Conservation (phyloP, 2,113 vertebrate species). For the Muntiacus reevesi region DNA sequence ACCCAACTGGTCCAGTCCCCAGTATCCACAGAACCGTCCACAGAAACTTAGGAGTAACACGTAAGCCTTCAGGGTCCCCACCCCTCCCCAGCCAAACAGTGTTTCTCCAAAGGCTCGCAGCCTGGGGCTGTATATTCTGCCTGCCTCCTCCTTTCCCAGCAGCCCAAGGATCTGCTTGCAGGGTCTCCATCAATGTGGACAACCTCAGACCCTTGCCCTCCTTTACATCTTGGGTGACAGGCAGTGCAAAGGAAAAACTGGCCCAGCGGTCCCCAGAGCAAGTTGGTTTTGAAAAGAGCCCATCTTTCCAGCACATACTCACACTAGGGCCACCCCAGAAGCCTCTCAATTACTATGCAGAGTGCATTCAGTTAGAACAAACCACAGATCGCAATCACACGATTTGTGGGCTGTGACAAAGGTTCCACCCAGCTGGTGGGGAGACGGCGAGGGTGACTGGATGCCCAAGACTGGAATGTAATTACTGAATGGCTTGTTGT, state of each 20-base stretch:
- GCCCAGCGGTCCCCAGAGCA: neutral
- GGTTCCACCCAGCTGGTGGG: neutral
- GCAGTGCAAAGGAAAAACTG: neutral
- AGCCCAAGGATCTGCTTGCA: neutral
- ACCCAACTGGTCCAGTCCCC: neutral
- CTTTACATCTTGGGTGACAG: neutral
- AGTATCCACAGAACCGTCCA: neutral
- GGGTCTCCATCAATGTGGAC: neutral
- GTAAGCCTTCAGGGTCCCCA: neutral
- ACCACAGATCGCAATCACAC: neutral
- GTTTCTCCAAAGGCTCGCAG: rapidly evolving
- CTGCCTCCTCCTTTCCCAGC: neutral
- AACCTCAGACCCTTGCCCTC: neutral
- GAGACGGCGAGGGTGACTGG: neutral
- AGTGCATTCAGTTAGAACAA: neutral
- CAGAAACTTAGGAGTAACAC: neutral
- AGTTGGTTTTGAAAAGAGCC: neutral
- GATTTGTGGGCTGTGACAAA: neutral
- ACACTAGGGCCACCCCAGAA: neutral
- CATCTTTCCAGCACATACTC: neutral
- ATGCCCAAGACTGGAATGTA: neutral
- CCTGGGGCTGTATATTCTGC: no score
- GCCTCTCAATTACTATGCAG: neutral
- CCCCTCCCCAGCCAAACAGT: neutral
- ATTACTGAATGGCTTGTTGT: neutral